Percentiles rank a stretch among this genome's conserved stretches.
Conservation (phyloP, 2,888 invertebrate genomes). For the Phalera bucephala region DNA sequence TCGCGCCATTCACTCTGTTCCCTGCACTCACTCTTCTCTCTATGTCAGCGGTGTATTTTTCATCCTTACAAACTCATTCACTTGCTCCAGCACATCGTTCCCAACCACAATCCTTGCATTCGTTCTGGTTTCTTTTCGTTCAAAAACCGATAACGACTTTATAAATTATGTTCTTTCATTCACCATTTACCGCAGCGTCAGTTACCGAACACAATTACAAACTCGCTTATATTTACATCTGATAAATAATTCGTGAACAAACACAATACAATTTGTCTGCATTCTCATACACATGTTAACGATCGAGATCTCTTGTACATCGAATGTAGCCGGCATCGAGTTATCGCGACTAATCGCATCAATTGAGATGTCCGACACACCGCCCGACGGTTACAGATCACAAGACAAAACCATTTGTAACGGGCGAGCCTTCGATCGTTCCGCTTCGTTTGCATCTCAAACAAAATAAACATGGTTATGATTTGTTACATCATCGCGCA, state of each 20-base stretch:
- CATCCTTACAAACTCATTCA: too few species aligned
- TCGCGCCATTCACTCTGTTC: too few species aligned
- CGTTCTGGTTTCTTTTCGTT: too few species aligned
- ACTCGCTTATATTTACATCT: neutral
- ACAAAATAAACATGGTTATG: constrained; percentile 41
- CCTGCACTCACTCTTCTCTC: too few species aligned
- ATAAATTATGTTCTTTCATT: too few species aligned
- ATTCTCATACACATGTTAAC: neutral
- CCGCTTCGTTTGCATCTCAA: constrained; percentile 54
- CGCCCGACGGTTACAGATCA: constrained; percentile 10
- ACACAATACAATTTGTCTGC: neutral
- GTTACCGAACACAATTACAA: too few species aligned
- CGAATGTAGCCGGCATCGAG: neutral
- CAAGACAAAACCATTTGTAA: constrained; percentile 4
- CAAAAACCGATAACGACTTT: too few species aligned
- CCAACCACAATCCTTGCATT: too few species aligned
- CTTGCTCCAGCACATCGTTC: too few species aligned
- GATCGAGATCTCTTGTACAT: neutral
- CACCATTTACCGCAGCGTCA: too few species aligned
- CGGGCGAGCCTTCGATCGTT: constrained; percentile 28
- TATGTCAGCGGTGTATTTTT: too few species aligned
- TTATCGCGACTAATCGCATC: constrained; percentile 2
- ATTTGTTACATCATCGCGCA: constrained; percentile 41
- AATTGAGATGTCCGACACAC: constrained; percentile 2
- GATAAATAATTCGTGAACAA: neutral